These are phyloP conservation scores for Elysia crispata DNA, from an alignment of 2,888 invertebrate genomes.

Conservation along the genomic window DNA sequence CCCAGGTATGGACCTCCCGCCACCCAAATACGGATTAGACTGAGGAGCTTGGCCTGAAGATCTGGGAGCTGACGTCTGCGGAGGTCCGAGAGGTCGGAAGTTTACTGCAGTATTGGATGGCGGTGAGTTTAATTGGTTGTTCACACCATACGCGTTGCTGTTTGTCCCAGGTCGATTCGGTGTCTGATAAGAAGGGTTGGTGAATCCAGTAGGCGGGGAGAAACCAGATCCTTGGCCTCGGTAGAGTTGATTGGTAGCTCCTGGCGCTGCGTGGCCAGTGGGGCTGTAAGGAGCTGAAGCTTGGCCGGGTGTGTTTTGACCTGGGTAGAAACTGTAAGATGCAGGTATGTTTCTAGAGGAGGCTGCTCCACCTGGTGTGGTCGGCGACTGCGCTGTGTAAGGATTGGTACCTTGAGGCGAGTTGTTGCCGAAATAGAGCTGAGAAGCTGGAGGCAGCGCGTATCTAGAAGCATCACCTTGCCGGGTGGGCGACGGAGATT, in stretches of 20 bases:
- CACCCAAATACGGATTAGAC: no score
- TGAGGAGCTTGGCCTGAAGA: no score
- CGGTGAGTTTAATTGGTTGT: neutral
- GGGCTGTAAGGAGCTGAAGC: neutral
- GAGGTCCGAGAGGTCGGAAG: no score
- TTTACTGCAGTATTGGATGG: neutral
- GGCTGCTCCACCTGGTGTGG: neutral
- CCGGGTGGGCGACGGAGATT: neutral
- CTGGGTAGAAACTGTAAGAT: neutral
- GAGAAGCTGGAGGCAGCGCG: neutral
- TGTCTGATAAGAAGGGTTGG: neutral
- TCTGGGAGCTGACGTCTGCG: no score
- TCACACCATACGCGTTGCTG: neutral
- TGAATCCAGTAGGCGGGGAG: neutral
- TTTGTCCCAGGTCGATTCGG: no score
- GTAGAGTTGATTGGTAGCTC: neutral
- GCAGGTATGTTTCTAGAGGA: neutral
- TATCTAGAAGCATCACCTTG: neutral
- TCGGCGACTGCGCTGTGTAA: neutral
- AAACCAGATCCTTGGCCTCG: neutral
- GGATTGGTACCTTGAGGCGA: neutral
- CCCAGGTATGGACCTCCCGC: no score
- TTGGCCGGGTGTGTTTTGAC: neutral
- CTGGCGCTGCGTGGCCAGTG: neutral
- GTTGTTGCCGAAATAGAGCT: neutral